Evolutionary conservation across 2,113 vertebrate species (phyloP).

Genomic region (cattle (Bos taurus)): ARS-UCD2.0 NC_037347.1:47445501-47446000

Average conservation of each 20-base stretch:
- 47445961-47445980: background rate
- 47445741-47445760: background rate
- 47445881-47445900: background rate
- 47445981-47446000: background rate
- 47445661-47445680: background rate
- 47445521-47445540: background rate
- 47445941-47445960: background rate
- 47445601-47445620: background rate
- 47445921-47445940: background rate
- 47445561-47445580: rapidly evolving
- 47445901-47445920: background rate
- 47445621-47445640: background rate
- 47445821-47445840: background rate
- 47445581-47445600: background rate
- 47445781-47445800: background rate
- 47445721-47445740: background rate
- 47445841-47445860: background rate
- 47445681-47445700: background rate
- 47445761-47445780: background rate
- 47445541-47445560: background rate
- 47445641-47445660: background rate
- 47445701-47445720: background rate
- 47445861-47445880: background rate
- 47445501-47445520: background rate
- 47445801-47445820: background rate